phyloP scores from a whole-genome alignment of 2,113 vertebrate genomes.

The Platycercus adscitus region DNA sequence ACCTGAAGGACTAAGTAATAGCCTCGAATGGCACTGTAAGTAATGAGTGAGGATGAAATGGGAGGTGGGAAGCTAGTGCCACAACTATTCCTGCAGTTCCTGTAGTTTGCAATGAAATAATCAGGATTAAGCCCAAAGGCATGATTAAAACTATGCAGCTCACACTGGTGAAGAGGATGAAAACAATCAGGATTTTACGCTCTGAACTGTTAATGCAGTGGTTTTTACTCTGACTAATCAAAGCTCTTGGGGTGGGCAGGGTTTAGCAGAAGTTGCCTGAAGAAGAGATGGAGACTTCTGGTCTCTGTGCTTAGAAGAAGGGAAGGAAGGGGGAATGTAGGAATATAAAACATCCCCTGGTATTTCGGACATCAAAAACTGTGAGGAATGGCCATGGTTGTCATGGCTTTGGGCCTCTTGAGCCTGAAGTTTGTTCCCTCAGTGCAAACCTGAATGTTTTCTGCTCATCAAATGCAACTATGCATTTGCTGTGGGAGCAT shows the following conservation, averaged over 20 bases:
- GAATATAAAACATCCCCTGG: background rate
- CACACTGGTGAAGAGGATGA: background rate
- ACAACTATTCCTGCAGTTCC: background rate
- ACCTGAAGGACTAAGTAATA: background rate
- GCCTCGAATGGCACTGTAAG: background rate
- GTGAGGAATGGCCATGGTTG: background rate
- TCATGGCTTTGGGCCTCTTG: background rate
- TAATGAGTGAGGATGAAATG: background rate
- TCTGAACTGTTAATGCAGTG: background rate
- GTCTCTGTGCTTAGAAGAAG: background rate
- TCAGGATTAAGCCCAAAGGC: slow-evolving; percentile 26
- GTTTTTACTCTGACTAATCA: background rate
- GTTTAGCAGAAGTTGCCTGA: background rate
- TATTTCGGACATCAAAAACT: background rate
- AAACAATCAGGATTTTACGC: slow-evolving; percentile 14
- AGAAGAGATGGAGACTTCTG: background rate
- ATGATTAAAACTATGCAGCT: slow-evolving; percentile 1
- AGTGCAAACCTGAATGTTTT: background rate
- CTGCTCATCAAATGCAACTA: background rate
- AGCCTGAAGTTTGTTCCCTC: background rate
- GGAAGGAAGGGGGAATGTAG: background rate
- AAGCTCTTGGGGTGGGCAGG: background rate
- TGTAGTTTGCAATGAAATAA: slow-evolving; percentile 11
- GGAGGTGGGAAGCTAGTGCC: no score
- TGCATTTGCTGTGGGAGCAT: background rate